Base-by-base conservation (phyloP, 37 sponge, comb jelly and placozoan species). In the Beroe ovata region DNA sequence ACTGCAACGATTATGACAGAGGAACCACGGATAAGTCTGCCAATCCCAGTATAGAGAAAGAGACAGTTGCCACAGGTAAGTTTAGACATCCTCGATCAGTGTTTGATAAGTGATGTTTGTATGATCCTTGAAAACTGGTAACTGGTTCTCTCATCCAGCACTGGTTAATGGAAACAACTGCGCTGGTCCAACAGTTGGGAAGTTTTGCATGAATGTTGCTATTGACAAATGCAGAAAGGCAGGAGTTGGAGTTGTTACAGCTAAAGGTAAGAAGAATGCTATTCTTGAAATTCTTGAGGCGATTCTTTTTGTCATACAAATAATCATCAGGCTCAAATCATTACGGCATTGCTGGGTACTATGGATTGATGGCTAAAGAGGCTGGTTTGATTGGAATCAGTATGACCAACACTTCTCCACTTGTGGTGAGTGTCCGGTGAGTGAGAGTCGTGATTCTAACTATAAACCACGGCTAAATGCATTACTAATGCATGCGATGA, bases 261-360 rank as follows among this genome's bases (percentile, higher is more conserved):
- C 93, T 42, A 93, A 72, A 91, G 92, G 96, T 96, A 39, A 90
- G 89, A 47, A 16, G n/a, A n/a, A n/a, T n/a, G n/a, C n/a, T n/a
- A n/a, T n/a, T n/a, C n/a, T n/a, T n/a, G n/a, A n/a, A n/a, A n/a
- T n/a, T n/a, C n/a, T 16, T 47, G 54, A 47, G 6, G 11, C 54
- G 54, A 47, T 47, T 47, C 54, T 47, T 47, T 81, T 38, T 81
- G 40, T 0, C 19, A 20, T 37, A 19, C 28, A 26, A 29, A 62
- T 47, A 47, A 33, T 62, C 71, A 4, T 40, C 89, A 95, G 96
- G 91, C 8, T 96, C 96, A 6, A 96, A 96, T 91, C 96, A 96
- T 77, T 96, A 90, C 91, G 96, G 96, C 6, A 96, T 96, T 35
- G 96, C 95, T 42, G 96, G 94, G 11, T 93, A 88, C 60, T 96